Evolutionary conservation across 2,113 vertebrate genomes (phyloP).

Genomic region (Aptenodytes patagonicus): DNA sequence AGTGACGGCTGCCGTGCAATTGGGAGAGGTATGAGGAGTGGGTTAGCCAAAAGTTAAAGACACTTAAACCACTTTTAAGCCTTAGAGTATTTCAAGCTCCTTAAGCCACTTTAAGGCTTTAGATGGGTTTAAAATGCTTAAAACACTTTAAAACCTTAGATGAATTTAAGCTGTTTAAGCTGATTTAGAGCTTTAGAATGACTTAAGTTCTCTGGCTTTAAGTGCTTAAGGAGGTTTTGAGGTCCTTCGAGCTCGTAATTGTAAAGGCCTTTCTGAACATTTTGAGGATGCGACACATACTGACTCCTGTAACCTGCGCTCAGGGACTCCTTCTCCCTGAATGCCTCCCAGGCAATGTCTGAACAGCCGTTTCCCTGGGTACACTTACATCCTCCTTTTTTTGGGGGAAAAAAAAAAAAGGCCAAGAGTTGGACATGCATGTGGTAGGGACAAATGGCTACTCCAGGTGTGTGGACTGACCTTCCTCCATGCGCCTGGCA

Average conservation of each 20-base stretch:
- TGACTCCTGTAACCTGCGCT: neutral
- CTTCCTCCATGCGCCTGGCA: fast-evolving
- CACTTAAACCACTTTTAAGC: conserved; percentile 25
- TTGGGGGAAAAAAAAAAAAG: neutral
- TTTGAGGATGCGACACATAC: neutral
- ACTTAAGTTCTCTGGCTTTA: conserved; percentile 33
- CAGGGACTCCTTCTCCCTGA: neutral
- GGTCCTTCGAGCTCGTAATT: neutral
- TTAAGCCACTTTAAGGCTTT: conserved; percentile 53
- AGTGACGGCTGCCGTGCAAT: neutral
- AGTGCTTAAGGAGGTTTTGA: conserved; percentile 9
- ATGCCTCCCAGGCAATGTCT: neutral
- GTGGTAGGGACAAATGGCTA: neutral
- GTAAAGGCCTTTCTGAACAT: neutral
- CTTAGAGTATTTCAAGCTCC: conserved; percentile 12
- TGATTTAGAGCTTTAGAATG: conserved; percentile 50
- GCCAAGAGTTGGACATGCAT: too few relatives aligned
- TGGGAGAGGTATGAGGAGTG: neutral
- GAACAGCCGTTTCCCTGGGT: neutral
- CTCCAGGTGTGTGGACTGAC: neutral
- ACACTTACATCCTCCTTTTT: neutral
- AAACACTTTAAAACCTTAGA: conserved; percentile 46
- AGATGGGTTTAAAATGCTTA: conserved; percentile 61
- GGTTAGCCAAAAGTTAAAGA: neutral
- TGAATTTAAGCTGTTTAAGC: conserved; percentile 53